Evolutionary conservation across 1,140 invertebrate genomes (phyloP).

Genomic region (Ips nitidus): DNA sequence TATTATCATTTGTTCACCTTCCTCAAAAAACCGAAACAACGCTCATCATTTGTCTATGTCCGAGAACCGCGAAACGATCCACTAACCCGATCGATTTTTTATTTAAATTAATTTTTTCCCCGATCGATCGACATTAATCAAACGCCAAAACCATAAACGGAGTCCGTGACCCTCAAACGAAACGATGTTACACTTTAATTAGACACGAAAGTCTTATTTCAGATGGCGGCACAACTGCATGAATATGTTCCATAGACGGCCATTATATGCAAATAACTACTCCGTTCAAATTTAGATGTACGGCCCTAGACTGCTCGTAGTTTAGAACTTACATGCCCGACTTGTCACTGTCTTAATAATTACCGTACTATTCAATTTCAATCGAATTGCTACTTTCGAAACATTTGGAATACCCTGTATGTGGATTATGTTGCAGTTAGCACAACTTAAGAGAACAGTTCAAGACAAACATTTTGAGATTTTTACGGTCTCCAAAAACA

Average conservation of each 20-base stretch:
- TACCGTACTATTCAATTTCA: too few relatives aligned
- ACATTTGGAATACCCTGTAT: too few relatives aligned
- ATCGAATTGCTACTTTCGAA: too few relatives aligned
- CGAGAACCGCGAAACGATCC: too few relatives aligned
- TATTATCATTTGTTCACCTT: too few relatives aligned
- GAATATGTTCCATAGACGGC: conserved; percentile 11
- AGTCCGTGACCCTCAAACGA: conserved; percentile 15
- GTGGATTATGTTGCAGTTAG: too few relatives aligned
- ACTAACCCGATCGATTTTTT: neutral
- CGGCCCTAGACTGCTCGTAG: conserved; percentile 5
- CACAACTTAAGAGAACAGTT: too few relatives aligned
- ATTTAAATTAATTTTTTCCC: neutral
- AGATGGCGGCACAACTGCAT: conserved; percentile 7
- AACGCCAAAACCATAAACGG: neutral
- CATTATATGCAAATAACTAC: conserved; percentile 24
- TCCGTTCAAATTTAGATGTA: conserved; percentile 17
- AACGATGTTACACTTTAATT: conserved; percentile 21
- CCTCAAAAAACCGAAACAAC: too few relatives aligned
- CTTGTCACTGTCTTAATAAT: too few relatives aligned
- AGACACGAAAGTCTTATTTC: conserved; percentile 22
- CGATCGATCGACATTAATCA: neutral
- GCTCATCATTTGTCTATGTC: too few relatives aligned
- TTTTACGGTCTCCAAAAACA: too few relatives aligned
- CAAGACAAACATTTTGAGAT: too few relatives aligned
- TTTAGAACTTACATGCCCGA: neutral